These are phyloP conservation scores for Pseudanteris insignis DNA, from an alignment of 2,888 invertebrate species.

Conservation along the genomic window DNA sequence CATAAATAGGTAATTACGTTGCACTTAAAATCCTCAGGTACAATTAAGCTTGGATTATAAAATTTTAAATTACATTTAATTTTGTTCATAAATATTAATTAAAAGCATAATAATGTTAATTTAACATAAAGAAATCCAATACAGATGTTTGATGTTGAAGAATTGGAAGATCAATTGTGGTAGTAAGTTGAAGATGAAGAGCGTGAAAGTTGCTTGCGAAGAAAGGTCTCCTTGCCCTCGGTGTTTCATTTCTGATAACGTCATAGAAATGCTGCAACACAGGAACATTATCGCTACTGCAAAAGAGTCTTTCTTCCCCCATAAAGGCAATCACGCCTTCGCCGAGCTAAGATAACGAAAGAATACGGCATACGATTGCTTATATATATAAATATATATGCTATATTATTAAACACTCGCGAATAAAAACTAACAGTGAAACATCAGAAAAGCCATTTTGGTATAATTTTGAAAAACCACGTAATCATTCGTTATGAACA, in stretches of 20 bases:
- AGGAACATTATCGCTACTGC: constrained; percentile 65
- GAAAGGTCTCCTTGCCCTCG: constrained; percentile 44
- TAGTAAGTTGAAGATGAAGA: constrained; percentile 45
- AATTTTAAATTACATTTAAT: constrained; percentile 19
- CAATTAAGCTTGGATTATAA: too few species aligned
- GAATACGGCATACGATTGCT: constrained; percentile 59
- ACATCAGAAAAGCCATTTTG: too few species aligned
- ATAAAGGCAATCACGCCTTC: constrained; percentile 67
- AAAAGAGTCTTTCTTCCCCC: constrained; percentile 67
- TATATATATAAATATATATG: constrained; percentile 65
- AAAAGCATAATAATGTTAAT: too few species aligned
- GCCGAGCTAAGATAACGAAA: constrained; percentile 64
- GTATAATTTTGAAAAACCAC: too few species aligned
- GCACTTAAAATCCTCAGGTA: too few species aligned
- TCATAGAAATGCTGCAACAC: constrained; percentile 52
- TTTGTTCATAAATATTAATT: constrained; percentile 21
- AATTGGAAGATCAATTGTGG: constrained; percentile 35
- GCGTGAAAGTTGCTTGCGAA: constrained; percentile 43
- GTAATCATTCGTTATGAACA: too few species aligned
- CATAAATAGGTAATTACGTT: too few species aligned
- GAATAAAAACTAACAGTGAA: too few species aligned
- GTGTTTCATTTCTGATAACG: constrained; percentile 65
- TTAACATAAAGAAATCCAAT: constrained; percentile 1
- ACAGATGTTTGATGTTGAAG: constrained; percentile 9
- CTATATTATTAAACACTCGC: too few species aligned